Percentiles rank a stretch among this genome's conserved stretches.
Evolutionary conservation across 2,797 vertebrate genomes (phyloP).

Genomic region (Pseudochirops corinnae): DNA sequence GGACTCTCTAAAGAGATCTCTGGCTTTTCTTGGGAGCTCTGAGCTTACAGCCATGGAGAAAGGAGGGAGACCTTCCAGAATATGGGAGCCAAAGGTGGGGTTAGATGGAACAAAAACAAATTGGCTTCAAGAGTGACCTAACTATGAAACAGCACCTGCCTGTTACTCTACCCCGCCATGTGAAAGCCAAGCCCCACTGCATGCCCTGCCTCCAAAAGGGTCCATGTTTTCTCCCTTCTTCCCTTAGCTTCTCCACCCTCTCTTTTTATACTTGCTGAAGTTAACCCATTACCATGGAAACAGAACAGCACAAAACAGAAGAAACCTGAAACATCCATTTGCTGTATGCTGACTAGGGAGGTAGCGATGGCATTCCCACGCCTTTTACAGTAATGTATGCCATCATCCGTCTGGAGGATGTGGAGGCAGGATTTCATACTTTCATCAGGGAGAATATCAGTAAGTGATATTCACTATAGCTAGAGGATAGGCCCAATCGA

Average conservation of each 20-base stretch:
- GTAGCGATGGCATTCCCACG: not conserved
- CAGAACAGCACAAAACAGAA: not conserved
- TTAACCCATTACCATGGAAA: not conserved
- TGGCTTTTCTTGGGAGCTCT: not conserved
- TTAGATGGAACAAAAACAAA: not conserved
- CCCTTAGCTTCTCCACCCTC: not conserved
- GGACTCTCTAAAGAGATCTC: not conserved
- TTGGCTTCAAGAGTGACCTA: not conserved
- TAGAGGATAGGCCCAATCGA: not conserved
- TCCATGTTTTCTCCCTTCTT: not conserved
- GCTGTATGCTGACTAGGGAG: not conserved
- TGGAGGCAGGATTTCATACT: not conserved
- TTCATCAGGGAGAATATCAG: not conserved
- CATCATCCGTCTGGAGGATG: not conserved
- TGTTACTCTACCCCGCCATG: not conserved
- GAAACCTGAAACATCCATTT: not conserved
- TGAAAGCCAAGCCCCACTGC: not conserved
- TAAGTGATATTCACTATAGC: not conserved
- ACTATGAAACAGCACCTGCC: not conserved
- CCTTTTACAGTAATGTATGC: not conserved
- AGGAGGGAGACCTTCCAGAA: not conserved
- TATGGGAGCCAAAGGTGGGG: not conserved
- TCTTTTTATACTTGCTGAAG: not conserved
- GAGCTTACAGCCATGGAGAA: not conserved
- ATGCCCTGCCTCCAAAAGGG: not conserved